phyloP scores from a whole-genome alignment of 2,888 invertebrate species.

The Conomelus anceps region DNA sequence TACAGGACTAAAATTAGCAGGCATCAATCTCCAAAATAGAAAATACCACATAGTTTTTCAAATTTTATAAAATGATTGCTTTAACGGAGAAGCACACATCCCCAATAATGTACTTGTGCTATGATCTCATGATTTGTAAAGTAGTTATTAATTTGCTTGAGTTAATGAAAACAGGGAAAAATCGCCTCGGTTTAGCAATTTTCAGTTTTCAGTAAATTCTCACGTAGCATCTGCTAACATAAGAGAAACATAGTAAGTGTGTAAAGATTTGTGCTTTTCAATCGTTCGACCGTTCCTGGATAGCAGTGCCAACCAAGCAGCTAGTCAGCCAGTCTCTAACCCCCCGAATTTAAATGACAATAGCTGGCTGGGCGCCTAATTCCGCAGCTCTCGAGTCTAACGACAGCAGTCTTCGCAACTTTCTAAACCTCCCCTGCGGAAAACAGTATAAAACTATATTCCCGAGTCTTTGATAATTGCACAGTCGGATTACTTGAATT shows the following conservation, averaged over 20 bases:
- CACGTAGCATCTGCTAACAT: no score
- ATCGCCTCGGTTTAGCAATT: no score
- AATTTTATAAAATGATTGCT: no score
- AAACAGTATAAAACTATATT: not conserved
- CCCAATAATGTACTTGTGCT: no score
- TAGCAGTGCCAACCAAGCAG: not conserved
- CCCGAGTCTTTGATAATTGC: not conserved
- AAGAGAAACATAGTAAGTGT: not conserved
- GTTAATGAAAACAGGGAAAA: no score
- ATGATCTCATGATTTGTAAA: no score
- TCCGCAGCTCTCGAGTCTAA: not conserved
- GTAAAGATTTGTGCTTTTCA: not conserved
- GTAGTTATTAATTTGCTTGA: no score
- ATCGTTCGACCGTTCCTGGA: not conserved
- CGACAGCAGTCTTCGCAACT: not conserved
- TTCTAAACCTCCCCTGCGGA: not conserved
- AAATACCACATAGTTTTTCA: no score
- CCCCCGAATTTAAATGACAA: not conserved
- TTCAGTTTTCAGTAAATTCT: no score
- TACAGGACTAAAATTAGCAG: no score
- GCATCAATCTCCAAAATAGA: no score
- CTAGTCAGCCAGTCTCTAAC: not conserved
- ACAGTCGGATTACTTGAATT: not conserved
- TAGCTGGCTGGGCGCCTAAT: not conserved
- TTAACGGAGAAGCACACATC: no score